phyloP scores from a whole-genome alignment of 2,797 vertebrate species.

The Pelodytes ibericus region DNA sequence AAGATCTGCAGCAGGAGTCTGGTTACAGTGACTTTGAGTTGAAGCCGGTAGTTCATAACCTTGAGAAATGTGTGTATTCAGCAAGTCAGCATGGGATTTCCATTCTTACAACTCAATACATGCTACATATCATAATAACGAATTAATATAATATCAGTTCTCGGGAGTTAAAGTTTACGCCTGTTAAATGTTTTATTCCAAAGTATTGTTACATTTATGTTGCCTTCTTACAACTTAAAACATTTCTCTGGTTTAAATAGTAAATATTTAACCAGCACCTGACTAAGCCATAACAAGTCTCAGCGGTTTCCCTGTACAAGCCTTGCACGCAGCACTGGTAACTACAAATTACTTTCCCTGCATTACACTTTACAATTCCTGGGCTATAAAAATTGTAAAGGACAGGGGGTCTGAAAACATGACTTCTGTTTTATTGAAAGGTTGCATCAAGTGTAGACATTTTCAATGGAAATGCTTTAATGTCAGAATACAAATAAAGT shows the following conservation, averaged over 20 bases:
- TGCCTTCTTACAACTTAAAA: background rate
- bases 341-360: too few species aligned
- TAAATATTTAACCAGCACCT: background rate
- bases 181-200: background rate
- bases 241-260: background rate
- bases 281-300: background rate
- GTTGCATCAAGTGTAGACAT: too few species aligned
- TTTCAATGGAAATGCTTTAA: too few species aligned
- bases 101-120: background rate
- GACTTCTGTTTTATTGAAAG: too few species aligned
- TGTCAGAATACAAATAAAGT: too few species aligned
- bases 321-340: too few species aligned
- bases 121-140: background rate
- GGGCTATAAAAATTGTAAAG: too few species aligned
- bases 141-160: background rate
- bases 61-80: background rate
- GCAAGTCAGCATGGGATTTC: background rate
- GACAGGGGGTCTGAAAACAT: too few species aligned
- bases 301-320: background rate
- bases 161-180: background rate
- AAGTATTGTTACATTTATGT: background rate
- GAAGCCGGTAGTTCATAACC: background rate
- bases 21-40: background rate
- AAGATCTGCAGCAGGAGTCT: background rate
- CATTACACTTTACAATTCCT: too few species aligned